A percentile compares a stretch with the other conserved stretches of the same genome.
Evolutionary conservation across 2,113 vertebrate species (phyloP).

Genomic region (Crypturellus undulatus): DNA sequence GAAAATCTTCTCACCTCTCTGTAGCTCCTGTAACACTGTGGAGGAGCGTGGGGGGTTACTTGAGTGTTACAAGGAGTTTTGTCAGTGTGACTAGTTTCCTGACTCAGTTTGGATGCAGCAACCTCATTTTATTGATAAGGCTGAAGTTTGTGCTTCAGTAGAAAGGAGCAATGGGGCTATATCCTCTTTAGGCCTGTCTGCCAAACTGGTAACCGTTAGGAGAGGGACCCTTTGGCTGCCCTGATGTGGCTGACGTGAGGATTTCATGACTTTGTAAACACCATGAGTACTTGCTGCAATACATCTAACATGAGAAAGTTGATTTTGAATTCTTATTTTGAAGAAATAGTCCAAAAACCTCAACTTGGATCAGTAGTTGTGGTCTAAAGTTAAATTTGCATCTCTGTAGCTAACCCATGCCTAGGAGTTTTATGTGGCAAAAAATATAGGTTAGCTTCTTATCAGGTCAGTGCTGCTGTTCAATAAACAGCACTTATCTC

Average conservation of each 20-base stretch:
- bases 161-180: neutral
- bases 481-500: slow-evolving; percentile 63
- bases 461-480: slow-evolving; percentile 21
- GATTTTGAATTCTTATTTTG: neutral
- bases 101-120: neutral
- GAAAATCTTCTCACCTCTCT: rapidly evolving
- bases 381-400: neutral
- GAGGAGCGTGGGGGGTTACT: neutral
- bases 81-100: neutral
- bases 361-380: neutral
- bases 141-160: neutral
- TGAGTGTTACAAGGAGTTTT: neutral
- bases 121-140: neutral
- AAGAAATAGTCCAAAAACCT: neutral
- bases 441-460: slow-evolving; percentile 28
- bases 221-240: neutral
- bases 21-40: rapidly evolving
- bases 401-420: rapidly evolving
- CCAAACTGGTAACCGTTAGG: neutral
- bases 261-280: rapidly evolving
- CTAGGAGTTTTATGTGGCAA: neutral
- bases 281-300: neutral
- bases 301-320: neutral
- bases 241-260: neutral
- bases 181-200: neutral